These are phyloP conservation scores for Ptychadena robeensis DNA, from an alignment of 2,797 vertebrate species.

Conservation along the genomic window DNA sequence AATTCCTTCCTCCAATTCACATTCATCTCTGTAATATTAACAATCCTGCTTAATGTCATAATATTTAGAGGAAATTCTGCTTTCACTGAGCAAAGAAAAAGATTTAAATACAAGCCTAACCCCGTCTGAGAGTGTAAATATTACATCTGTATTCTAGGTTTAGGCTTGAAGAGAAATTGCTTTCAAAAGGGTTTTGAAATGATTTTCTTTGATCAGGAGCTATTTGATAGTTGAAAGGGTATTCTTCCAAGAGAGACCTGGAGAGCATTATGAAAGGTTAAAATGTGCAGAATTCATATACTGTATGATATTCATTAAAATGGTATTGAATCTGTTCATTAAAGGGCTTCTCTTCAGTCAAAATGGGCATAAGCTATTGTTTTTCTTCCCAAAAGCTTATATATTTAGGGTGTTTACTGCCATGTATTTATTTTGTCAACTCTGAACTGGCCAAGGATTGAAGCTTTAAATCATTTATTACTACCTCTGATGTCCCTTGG, in stretches of 20 bases:
- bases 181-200: slow-evolving; percentile 41
- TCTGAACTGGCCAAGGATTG: no score
- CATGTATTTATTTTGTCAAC: no score
- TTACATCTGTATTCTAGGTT: slow-evolving; percentile 46
- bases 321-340: background rate
- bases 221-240: slow-evolving; percentile 44
- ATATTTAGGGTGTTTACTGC: no score
- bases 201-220: slow-evolving; percentile 45
- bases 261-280: slow-evolving; percentile 46
- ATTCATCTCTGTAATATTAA: background rate
- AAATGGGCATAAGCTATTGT: no score
- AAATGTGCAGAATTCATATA: slow-evolving; percentile 21
- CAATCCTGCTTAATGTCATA: slow-evolving; percentile 26
- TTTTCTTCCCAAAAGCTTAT: no score
- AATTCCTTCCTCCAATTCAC: background rate
- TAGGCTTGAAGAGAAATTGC: slow-evolving; percentile 35
- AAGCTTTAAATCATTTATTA: no score
- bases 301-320: slow-evolving; percentile 24
- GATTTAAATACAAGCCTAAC: slow-evolving; percentile 10
- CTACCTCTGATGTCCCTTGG: no score
- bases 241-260: slow-evolving; percentile 47
- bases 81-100: slow-evolving; percentile 7
- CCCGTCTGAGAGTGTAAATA: slow-evolving; percentile 27
- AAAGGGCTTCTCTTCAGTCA: background rate
- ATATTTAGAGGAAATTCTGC: slow-evolving; percentile 26